Conservation (phyloP, 2,113 vertebrate genomes). For the Tachycineta bicolor region DNA sequence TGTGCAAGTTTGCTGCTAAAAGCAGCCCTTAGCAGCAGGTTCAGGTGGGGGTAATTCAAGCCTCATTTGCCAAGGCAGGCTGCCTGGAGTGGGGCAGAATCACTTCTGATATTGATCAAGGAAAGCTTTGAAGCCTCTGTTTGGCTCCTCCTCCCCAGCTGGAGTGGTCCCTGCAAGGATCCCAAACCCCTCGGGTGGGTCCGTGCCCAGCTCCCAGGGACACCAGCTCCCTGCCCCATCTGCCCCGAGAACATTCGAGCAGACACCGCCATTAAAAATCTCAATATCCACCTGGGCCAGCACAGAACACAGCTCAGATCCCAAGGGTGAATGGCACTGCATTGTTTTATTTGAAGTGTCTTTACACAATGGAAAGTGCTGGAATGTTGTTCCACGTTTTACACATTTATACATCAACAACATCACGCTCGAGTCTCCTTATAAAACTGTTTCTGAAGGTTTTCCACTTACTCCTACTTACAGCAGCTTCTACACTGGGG, state of each 20-base stretch:
- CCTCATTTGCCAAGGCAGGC: not conserved
- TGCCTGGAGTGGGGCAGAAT: not conserved
- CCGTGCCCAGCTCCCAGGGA: not conserved
- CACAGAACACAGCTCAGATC: not conserved
- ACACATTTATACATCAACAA: slow-evolving; percentile 27
- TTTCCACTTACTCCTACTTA: slow-evolving; percentile 21
- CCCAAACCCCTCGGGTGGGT: not conserved
- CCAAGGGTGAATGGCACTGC: slow-evolving; percentile 30
- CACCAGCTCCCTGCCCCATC: not conserved
- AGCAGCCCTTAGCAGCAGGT: not conserved
- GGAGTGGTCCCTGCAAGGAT: not conserved
- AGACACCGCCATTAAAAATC: not conserved
- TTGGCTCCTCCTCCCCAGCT: not conserved
- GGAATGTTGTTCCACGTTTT: slow-evolving; percentile 44
- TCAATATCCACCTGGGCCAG: accelerated
- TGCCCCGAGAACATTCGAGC: not conserved
- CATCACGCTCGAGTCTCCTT: not conserved
- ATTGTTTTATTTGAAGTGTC: slow-evolving; percentile 55
- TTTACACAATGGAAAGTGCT: slow-evolving; percentile 41
- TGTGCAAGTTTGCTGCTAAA: not conserved
- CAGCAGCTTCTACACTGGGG: slow-evolving; percentile 5
- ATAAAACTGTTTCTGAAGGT: slow-evolving; percentile 20
- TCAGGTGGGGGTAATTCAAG: not conserved
- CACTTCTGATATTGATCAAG: accelerated
- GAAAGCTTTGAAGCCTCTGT: not conserved